Conservation (phyloP, 2,888 invertebrate genomes). For the Eilema caniola region DNA sequence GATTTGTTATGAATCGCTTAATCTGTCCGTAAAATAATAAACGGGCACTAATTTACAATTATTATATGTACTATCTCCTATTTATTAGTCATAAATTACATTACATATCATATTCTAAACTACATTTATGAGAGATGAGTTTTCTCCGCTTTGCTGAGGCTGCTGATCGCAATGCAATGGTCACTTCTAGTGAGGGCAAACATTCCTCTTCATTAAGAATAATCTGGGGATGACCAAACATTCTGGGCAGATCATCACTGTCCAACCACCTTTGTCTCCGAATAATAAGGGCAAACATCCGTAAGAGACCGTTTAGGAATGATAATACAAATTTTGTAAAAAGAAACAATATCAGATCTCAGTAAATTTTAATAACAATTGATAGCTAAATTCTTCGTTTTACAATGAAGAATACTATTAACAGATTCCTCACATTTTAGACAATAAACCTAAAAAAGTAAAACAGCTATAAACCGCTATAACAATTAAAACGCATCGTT, state of each 20-base stretch:
- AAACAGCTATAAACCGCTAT: slow-evolving; percentile 36
- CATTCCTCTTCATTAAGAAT: no score
- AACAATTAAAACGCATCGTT: slow-evolving; percentile 48
- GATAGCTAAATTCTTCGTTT: neutral
- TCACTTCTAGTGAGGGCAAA: no score
- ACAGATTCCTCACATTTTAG: slow-evolving; percentile 16
- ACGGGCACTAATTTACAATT: neutral
- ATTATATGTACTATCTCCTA: neutral
- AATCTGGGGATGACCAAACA: no score
- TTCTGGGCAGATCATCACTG: no score
- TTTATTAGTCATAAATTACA: neutral
- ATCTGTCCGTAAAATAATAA: neutral
- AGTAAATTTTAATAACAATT: neutral
- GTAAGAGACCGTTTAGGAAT: no score
- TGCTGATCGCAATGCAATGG: neutral
- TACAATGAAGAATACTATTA: slow-evolving; percentile 11
- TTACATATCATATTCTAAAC: neutral
- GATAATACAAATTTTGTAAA: no score
- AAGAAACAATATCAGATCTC: neutral
- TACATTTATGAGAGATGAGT: neutral
- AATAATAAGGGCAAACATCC: no score
- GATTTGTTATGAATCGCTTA: neutral
- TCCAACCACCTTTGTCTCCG: no score
- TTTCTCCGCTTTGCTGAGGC: neutral
- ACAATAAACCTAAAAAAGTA: slow-evolving; percentile 23